Evolutionary conservation across 2,888 invertebrate species (phyloP).

Genomic region (Ceriagrion tenellum): DNA sequence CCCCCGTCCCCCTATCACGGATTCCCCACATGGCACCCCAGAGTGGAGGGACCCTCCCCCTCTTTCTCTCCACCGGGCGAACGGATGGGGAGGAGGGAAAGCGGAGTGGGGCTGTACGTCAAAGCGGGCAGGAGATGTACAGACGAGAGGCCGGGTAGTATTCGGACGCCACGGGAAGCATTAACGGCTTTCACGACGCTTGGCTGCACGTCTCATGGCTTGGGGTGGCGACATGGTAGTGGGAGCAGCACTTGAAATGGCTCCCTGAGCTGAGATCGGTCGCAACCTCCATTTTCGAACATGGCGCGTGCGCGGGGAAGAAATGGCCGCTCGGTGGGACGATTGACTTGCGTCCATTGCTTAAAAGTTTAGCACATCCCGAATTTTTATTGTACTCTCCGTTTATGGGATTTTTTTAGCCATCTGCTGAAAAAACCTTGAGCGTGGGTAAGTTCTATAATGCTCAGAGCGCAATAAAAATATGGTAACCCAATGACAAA

Average conservation of each 20-base stretch:
- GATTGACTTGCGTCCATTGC: not conserved
- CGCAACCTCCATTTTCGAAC: not conserved
- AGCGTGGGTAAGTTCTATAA: too few relatives aligned
- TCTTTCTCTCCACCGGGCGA: not conserved
- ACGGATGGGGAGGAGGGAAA: not conserved
- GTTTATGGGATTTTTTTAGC: too few relatives aligned
- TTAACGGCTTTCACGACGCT: not conserved
- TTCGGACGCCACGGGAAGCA: not conserved
- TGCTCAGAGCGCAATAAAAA: too few relatives aligned
- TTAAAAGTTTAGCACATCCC: too few relatives aligned
- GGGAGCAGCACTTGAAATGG: not conserved
- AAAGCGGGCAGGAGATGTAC: not conserved
- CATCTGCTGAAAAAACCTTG: too few relatives aligned
- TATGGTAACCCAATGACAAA: too few relatives aligned
- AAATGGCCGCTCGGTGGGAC: not conserved
- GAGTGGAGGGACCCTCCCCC: not conserved
- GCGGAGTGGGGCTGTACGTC: not conserved
- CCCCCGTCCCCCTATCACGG: not conserved
- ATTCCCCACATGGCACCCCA: conserved; percentile 61
- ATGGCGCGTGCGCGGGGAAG: not conserved
- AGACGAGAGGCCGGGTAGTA: not conserved
- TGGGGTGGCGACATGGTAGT: not conserved
- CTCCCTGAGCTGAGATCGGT: not conserved
- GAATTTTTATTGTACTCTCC: too few relatives aligned
- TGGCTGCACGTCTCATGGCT: not conserved